Conservation (phyloP, 2,797 vertebrate genomes). For the Betta splendens region DNA sequence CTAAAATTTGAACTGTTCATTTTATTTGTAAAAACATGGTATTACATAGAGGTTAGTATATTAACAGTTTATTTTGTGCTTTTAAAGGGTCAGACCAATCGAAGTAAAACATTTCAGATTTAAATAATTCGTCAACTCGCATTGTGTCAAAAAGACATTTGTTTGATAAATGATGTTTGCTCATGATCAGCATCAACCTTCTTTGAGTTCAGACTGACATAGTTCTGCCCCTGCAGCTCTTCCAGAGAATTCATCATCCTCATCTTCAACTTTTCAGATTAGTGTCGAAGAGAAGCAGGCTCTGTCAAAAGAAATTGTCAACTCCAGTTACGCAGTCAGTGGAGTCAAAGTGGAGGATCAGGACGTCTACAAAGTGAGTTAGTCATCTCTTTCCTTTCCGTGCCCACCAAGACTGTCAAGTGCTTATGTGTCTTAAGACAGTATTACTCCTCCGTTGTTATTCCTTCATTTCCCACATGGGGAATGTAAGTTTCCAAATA, state of each 20-base stretch:
- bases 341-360: slow-evolving; percentile 68
- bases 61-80: neutral
- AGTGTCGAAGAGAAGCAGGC: slow-evolving; percentile 78
- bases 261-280: slow-evolving; percentile 80
- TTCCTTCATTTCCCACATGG: neutral
- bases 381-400: slow-evolving; percentile 8
- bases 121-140: slow-evolving; percentile 16
- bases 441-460: neutral
- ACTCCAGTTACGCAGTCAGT: slow-evolving; percentile 80
- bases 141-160: slow-evolving; percentile 4
- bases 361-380: slow-evolving; percentile 91
- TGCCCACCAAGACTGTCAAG: neutral
- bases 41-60: neutral
- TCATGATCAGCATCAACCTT: slow-evolving; percentile 11
- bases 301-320: slow-evolving; percentile 79
- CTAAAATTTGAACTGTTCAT: neutral
- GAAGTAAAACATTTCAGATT: neutral
- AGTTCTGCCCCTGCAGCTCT: slow-evolving; percentile 14
- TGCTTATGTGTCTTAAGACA: neutral
- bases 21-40: too few species aligned
- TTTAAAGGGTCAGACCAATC: neutral
- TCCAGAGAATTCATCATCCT: slow-evolving; percentile 27
- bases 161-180: slow-evolving; percentile 19
- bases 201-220: slow-evolving; percentile 15
- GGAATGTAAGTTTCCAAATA: neutral